Base-by-base conservation (phyloP, 2,797 vertebrate species). In the Calcarius lapponicus region DNA sequence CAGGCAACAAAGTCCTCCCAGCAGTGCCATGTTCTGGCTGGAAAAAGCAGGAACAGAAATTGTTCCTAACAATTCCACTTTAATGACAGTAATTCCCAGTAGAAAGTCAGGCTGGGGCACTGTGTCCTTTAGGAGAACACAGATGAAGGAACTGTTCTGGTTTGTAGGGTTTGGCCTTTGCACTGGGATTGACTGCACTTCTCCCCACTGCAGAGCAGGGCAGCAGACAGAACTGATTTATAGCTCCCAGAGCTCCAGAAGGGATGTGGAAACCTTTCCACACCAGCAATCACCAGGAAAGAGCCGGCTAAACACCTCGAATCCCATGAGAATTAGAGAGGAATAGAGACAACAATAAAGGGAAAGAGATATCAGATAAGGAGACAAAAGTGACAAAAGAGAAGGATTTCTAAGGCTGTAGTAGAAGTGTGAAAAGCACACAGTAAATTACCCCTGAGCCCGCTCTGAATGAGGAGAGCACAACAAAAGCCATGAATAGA, bases 391-490 rank as follows among this genome's bases (percentile, higher is more conserved):
- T 81, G 51, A 86, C 65, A 76, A 69, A 89, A 80, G 74, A 50
- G 81, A 42, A 92, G 72, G 79, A 71, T 92, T 92, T 92, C 56
- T n/a, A 87, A 73, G 10, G 43, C 48, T 34, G 56, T 2, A 82
- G 80, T 36, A 65, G 53, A 87, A 95, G 81, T 50, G 26, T 72
- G 84, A 89, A 93, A 71, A 85, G 86, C 14, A 4, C 88, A 95
- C 79, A 86, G 86, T 56, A 89, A 95, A 93, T 87, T 64, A 89
- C 4, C 90, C 93, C 88, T n/a, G 65, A 93, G 93, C 81, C 66
- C 48, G 72, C 86, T 89, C 78, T 92, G 47, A 95, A 95, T 43
- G 87, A 61, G 78, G 24, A 85, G 54, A 85, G 61, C 8, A 78
- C 80, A 89, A 95, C 84, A 93, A 93, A 94, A 90, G 91, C 79